Percentiles rank a stretch among this genome's conserved stretches.
These are phyloP conservation scores for Gambelia wislizenii DNA, from an alignment of 2,797 vertebrate species.

Conservation along the genomic window DNA sequence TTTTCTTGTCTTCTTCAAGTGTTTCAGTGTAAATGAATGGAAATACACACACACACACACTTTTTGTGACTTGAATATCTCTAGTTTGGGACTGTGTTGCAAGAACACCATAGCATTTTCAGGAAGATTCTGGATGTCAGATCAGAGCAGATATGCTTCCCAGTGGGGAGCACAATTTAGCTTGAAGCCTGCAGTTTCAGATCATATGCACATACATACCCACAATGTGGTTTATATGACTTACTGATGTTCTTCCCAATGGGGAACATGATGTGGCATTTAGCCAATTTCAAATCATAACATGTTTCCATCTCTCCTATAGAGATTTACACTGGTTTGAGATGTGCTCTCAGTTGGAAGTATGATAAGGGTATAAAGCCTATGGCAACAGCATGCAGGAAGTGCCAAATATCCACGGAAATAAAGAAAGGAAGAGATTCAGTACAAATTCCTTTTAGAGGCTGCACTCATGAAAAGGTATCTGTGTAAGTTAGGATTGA, in stretches of 20 bases:
- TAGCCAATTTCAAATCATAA: constrained; percentile 8
- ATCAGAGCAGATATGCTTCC: constrained; percentile 4
- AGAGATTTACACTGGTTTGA: not conserved
- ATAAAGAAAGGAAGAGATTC: not conserved
- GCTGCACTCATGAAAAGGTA: not conserved
- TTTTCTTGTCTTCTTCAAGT: not conserved
- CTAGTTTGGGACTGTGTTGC: not conserved
- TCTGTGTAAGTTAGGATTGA: not conserved
- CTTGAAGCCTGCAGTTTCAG: constrained; percentile 12
- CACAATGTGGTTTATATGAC: not conserved
- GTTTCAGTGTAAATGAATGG: not conserved
- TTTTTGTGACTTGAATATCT: not conserved
- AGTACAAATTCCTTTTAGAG: not conserved
- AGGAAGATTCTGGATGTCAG: not conserved
- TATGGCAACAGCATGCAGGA: not conserved
- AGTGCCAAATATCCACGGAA: not conserved
- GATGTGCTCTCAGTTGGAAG: not conserved
- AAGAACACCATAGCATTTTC: not conserved
- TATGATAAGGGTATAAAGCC: not conserved
- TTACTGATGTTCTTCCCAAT: constrained; percentile 17
- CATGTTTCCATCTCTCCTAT: not conserved
- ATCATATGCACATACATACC: not conserved
- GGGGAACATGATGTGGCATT: not conserved
- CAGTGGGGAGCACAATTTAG: not conserved
- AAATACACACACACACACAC: not conserved